Conservation (phyloP, 2,113 vertebrate species). For the Gallinago jamesoni region DNA sequence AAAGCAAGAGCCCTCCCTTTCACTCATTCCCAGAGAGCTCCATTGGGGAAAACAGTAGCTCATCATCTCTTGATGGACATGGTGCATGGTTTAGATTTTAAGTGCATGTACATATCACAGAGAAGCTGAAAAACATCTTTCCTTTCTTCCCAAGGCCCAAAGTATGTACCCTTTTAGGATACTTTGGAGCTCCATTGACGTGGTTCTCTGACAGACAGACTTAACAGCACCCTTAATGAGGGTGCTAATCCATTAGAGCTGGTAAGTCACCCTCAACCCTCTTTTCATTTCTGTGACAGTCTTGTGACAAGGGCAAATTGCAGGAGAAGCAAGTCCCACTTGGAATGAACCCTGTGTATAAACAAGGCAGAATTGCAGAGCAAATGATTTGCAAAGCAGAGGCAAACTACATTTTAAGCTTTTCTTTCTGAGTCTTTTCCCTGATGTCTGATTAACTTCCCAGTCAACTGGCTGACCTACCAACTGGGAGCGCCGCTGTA, state of each 20-base stretch:
- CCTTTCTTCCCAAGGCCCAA: background rate
- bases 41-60: background rate
- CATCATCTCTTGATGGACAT: background rate
- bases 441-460: constrained; percentile 41
- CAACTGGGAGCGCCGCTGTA: background rate
- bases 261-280: constrained; percentile 62
- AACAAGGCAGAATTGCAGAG: constrained; percentile 44
- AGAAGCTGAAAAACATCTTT: background rate
- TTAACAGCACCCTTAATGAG: constrained; percentile 48
- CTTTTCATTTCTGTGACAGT: constrained; percentile 38
- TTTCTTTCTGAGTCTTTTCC: constrained; percentile 45
- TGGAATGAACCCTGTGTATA: constrained; percentile 48
- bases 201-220: background rate
- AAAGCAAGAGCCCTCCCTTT: background rate
- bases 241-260: constrained; percentile 48
- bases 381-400: constrained; percentile 55
- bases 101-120: background rate
- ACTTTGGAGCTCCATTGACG: background rate
- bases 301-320: constrained; percentile 60
- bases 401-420: constrained; percentile 56
- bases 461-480: constrained; percentile 42
- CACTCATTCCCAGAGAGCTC: background rate
- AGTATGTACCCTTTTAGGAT: background rate
- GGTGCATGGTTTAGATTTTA: background rate
- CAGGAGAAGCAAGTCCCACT: constrained; percentile 38